phyloP scores from a whole-genome alignment of 2,797 vertebrate genomes.

The Cryptoblepharus egeriae region DNA sequence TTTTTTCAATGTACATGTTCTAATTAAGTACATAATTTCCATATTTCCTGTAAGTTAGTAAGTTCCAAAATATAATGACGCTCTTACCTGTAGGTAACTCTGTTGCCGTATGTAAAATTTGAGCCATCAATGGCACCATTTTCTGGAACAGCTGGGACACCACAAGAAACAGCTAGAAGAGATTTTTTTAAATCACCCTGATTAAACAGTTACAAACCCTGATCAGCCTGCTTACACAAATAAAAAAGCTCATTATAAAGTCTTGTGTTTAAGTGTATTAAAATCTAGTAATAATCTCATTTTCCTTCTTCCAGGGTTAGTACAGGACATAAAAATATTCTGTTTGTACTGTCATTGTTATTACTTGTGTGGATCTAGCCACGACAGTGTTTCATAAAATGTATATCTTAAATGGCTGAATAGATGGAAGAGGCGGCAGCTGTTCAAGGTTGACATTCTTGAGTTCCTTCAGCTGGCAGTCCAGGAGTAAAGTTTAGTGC shows the following conservation, averaged over 20 bases:
- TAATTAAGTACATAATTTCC: slow-evolving; percentile 26
- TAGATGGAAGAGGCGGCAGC: too few species aligned
- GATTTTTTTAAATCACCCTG: background rate
- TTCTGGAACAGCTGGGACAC: slow-evolving; percentile 81
- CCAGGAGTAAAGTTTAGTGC: too few species aligned
- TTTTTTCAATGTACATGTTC: background rate
- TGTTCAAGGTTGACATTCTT: too few species aligned
- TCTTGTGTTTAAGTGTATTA: background rate
- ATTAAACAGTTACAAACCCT: background rate
- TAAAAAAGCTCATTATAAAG: background rate
- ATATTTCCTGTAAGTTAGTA: slow-evolving; percentile 8
- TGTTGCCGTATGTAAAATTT: slow-evolving; percentile 91
- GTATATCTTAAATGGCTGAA: too few species aligned
- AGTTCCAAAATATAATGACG: slow-evolving; percentile 28
- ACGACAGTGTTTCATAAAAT: background rate
- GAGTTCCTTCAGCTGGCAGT: too few species aligned
- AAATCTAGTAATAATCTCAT: background rate
- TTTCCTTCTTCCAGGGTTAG: background rate
- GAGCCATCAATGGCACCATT: slow-evolving; percentile 85
- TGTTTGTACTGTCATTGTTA: background rate
- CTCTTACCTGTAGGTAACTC: slow-evolving; percentile 92
- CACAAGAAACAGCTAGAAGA: slow-evolving; percentile 88
- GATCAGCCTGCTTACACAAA: background rate
- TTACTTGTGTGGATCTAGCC: background rate
- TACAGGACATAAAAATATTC: background rate